Percentiles rank a stretch among this genome's conserved stretches.
These are phyloP conservation scores for Synanthedon andrenaeformis DNA, from an alignment of 2,888 invertebrate species.

Conservation along the genomic window DNA sequence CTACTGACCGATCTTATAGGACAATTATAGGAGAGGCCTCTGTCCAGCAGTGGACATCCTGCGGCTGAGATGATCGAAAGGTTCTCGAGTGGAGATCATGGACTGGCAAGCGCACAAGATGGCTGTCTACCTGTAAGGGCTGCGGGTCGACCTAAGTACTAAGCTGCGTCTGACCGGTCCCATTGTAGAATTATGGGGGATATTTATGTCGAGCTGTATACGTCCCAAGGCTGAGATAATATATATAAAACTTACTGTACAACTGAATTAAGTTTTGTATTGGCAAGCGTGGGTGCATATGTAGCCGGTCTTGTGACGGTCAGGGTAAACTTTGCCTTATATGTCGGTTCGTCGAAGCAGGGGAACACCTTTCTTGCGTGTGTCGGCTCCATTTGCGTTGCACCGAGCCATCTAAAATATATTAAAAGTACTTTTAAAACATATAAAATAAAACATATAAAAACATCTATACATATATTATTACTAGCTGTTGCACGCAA, in stretches of 20 bases:
- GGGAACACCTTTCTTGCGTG: slow-evolving; percentile 82
- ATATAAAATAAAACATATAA: not conserved
- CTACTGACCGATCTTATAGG: no score
- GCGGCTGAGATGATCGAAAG: no score
- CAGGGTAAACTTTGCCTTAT: slow-evolving; percentile 61
- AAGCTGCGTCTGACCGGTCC: not conserved
- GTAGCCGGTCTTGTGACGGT: slow-evolving; percentile 43
- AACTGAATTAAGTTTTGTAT: slow-evolving; percentile 30
- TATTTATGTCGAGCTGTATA: no score
- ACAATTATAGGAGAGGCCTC: no score
- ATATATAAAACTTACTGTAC: slow-evolving; percentile 29
- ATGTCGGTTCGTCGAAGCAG: slow-evolving; percentile 76
- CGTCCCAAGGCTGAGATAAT: no score
- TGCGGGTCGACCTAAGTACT: no score
- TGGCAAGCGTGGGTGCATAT: slow-evolving; percentile 38
- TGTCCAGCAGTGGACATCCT: no score
- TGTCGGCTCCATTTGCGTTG: slow-evolving; percentile 78
- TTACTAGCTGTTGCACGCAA: no score
- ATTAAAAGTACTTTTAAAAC: not conserved
- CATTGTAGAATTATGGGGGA: no score
- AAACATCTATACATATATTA: not conserved
- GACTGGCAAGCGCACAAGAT: no score
- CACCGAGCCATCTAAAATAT: slow-evolving; percentile 69
- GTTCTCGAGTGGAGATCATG: no score
- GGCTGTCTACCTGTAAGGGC: no score